A percentile compares a stretch with the other conserved stretches of the same genome.
Conservation (phyloP, 2,113 vertebrate species). For the Oplegnathus fasciatus region DNA sequence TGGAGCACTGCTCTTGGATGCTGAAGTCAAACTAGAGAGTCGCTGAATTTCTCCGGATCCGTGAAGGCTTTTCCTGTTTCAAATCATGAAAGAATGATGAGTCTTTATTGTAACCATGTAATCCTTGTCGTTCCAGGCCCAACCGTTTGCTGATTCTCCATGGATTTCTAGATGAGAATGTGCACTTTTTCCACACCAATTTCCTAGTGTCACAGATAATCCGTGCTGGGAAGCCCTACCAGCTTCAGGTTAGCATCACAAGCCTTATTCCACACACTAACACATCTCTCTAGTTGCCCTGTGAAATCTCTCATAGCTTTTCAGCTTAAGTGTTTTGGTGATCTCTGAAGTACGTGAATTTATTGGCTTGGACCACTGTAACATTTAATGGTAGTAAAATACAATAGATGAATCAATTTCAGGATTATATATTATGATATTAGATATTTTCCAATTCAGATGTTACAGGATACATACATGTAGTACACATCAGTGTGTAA, state of each 20-base stretch:
- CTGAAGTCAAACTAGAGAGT: background rate
- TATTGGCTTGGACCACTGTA: background rate
- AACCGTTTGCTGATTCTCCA: conserved; percentile 98
- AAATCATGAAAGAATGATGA: background rate
- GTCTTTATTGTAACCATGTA: background rate
- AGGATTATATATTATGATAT: background rate
- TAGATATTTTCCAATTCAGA: background rate
- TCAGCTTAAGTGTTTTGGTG: background rate
- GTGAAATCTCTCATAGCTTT: background rate
- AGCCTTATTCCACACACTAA: background rate
- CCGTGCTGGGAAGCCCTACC: conserved; percentile 98
- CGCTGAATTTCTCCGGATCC: background rate
- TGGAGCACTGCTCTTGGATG: conserved; percentile 8
- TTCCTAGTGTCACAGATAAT: conserved; percentile 98
- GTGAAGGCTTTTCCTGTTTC: background rate
- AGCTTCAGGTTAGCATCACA: conserved; percentile 90
- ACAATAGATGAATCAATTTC: background rate
- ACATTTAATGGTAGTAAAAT: background rate
- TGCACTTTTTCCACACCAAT: conserved; percentile 99
- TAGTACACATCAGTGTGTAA: background rate
- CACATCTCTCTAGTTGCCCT: background rate
- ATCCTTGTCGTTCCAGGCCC: conserved; percentile 84
- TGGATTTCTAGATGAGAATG: conserved; percentile 98
- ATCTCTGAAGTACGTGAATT: background rate
- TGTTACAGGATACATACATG: background rate